Percentiles rank a stretch among this genome's conserved stretches.
These are phyloP conservation scores for Sebastes hubbsi DNA, from an alignment of 2,797 vertebrate genomes.

Conservation along the genomic window DNA sequence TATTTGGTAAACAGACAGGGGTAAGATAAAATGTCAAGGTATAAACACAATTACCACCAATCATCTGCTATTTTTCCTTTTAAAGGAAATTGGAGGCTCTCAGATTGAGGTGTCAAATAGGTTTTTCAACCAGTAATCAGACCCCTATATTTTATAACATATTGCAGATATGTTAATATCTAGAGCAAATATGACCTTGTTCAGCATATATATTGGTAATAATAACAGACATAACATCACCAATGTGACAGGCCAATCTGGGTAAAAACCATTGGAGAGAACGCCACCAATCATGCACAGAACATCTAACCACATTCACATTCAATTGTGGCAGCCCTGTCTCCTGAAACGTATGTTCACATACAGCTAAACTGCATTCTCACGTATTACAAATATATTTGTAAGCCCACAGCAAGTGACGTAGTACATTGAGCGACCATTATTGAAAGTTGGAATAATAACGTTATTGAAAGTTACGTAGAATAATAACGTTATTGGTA, in stretches of 20 bases:
- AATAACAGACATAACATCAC: neutral
- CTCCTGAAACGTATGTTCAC: too few species aligned
- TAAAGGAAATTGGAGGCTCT: neutral
- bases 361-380: too few species aligned
- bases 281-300: neutral
- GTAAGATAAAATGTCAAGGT: neutral
- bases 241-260: neutral
- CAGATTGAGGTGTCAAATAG: neutral
- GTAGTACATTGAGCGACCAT: too few species aligned
- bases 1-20: neutral
- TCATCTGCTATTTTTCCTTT: neutral
- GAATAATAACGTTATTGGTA: too few species aligned
- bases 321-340: neutral
- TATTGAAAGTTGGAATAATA: too few species aligned
- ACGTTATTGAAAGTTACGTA: too few species aligned
- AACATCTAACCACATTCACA: neutral
- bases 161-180: neutral
- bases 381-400: too few species aligned
- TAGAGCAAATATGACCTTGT: neutral
- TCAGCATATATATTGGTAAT: neutral
- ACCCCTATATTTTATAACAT: neutral
- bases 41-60: neutral
- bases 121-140: neutral
- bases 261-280: neutral
- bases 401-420: too few species aligned